A percentile compares a stretch with the other conserved stretches of the same genome.
phyloP scores from a whole-genome alignment of 2,888 invertebrate genomes.

The Flexamia atlantica region DNA sequence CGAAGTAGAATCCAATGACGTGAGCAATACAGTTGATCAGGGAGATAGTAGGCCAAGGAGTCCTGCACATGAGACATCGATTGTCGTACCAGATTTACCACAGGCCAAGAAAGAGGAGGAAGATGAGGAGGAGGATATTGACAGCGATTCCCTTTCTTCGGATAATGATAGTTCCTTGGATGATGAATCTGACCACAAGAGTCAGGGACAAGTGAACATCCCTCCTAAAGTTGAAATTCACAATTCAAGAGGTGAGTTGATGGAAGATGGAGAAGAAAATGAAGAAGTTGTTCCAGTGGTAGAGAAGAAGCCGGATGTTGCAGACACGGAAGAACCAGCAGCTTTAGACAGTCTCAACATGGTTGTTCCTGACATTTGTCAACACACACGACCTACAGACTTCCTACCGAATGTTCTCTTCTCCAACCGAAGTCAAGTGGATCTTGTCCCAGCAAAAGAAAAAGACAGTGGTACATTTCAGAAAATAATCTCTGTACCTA shows the following conservation, averaged over 20 bases:
- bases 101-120: constrained; percentile 72
- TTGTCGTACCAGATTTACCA: constrained; percentile 81
- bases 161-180: constrained; percentile 74
- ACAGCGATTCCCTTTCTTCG: constrained; percentile 71
- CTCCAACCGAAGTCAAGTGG: constrained; percentile 63
- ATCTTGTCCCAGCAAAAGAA: constrained; percentile 66
- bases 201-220: constrained; percentile 70
- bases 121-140: constrained; percentile 67
- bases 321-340: constrained; percentile 63
- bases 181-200: constrained; percentile 62
- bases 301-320: constrained; percentile 69
- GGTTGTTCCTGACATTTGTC: constrained; percentile 69
- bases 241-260: constrained; percentile 83
- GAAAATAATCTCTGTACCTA: constrained; percentile 71
- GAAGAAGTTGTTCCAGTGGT: constrained; percentile 64
- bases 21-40: constrained; percentile 66
- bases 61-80: constrained; percentile 81
- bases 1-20: constrained; percentile 49
- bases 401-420: constrained; percentile 48
- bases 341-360: constrained; percentile 67
- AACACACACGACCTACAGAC: constrained; percentile 64
- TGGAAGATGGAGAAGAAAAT: constrained; percentile 74
- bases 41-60: constrained; percentile 76
- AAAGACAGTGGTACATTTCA: constrained; percentile 66
- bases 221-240: constrained; percentile 87